phyloP scores from a whole-genome alignment of 2,797 vertebrate species.

The Dermochelys coriacea region DNA sequence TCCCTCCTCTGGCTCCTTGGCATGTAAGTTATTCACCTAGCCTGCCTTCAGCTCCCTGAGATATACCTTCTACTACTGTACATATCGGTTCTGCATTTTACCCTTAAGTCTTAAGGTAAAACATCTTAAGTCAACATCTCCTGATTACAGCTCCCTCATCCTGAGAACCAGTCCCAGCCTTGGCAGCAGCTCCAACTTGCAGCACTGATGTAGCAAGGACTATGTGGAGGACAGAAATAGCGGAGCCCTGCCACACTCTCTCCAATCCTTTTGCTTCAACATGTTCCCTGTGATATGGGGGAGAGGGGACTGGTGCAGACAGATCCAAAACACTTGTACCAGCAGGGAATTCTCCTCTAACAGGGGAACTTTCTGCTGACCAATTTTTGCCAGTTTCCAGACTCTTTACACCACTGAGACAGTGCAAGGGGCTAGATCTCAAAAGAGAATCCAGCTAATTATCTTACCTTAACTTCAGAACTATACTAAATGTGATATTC shows the following conservation, averaged over 20 bases:
- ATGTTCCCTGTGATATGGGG: background rate
- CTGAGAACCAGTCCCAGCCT: background rate
- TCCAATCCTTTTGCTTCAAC: background rate
- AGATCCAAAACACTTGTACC: background rate
- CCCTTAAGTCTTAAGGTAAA: background rate
- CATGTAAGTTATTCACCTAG: background rate
- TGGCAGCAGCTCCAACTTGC: background rate
- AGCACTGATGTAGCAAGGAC: background rate
- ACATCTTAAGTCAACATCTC: background rate
- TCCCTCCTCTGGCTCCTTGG: background rate
- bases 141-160: background rate
- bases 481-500: background rate
- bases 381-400: background rate
- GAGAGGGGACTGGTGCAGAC: background rate
- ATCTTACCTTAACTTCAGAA: background rate
- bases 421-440: background rate
- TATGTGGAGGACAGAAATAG: background rate
- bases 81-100: background rate
- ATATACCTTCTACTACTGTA: background rate
- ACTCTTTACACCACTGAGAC: background rate
- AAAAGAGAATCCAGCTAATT: background rate
- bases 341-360: background rate
- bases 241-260: background rate
- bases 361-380: background rate
- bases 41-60: background rate